Conservation (phyloP, 2,888 invertebrate species). For the Petrolisthes cinctipes region DNA sequence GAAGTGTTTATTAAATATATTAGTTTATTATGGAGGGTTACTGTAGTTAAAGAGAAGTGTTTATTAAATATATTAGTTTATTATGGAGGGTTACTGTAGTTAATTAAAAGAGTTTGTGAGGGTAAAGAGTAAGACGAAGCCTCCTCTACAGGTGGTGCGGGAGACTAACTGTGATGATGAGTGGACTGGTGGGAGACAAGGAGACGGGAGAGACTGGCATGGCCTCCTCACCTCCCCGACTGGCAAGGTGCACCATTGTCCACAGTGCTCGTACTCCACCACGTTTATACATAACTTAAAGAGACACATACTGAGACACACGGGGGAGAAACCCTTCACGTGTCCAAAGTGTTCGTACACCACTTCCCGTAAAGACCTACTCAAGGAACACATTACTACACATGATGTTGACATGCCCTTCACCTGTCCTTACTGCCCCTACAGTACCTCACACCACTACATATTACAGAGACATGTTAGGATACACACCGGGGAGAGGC, state of each 20-base stretch:
- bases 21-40: too few species aligned
- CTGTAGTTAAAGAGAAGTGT: too few species aligned
- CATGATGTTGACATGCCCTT: slow-evolving; percentile 41
- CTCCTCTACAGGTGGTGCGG: slow-evolving; percentile 30
- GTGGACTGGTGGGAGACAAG: not conserved
- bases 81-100: too few species aligned
- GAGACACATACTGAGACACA: slow-evolving; percentile 6
- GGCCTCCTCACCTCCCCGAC: not conserved
- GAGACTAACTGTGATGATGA: slow-evolving; percentile 15
- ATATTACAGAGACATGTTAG: slow-evolving; percentile 46
- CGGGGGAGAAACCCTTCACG: slow-evolving; percentile 6
- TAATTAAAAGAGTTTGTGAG: too few species aligned
- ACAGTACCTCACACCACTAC: slow-evolving; percentile 34
- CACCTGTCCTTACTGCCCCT: slow-evolving; percentile 45
- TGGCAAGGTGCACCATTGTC: not conserved
- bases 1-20: too few species aligned
- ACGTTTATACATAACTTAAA: not conserved
- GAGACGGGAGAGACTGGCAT: slow-evolving; percentile 10
- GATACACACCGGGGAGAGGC: slow-evolving; percentile 59
- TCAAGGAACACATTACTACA: slow-evolving; percentile 45
- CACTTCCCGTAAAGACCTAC: slow-evolving; percentile 25
- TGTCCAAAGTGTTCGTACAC: slow-evolving; percentile 49
- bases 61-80: too few species aligned
- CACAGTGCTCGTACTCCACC: not conserved
- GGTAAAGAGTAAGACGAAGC: slow-evolving; percentile 8